Percentiles rank a stretch among this genome's conserved stretches.
Evolutionary conservation across 2,797 vertebrate genomes (phyloP).

Genomic region (Gobio occitaniae): DNA sequence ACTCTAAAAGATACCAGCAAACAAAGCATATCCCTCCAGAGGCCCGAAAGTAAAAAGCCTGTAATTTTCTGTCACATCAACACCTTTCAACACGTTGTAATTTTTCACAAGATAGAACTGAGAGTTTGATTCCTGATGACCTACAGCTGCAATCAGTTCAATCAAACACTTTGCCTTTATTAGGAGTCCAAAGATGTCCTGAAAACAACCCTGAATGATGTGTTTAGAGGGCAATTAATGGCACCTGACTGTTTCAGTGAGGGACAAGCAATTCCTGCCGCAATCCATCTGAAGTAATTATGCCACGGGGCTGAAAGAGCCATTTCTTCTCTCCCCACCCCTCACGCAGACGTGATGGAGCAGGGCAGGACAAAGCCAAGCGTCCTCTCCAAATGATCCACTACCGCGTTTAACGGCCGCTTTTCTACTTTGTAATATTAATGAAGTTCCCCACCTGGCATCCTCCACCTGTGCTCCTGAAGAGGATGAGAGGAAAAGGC

Average conservation of each 20-base stretch:
- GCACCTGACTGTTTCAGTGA: conserved; percentile 77
- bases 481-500: conserved; percentile 12
- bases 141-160: conserved; percentile 74
- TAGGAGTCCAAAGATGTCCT: conserved; percentile 75
- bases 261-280: conserved; percentile 76
- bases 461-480: conserved; percentile 34
- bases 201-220: conserved; percentile 70
- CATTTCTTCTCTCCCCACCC: conserved; percentile 51
- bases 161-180: conserved; percentile 72
- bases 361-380: conserved; percentile 70
- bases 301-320: conserved; percentile 68
- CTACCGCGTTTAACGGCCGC: conserved; percentile 68
- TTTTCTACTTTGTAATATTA: conserved; percentile 63
- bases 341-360: conserved; percentile 73
- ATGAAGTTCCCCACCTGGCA: conserved; percentile 62
- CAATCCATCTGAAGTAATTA: conserved; percentile 81
- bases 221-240: conserved; percentile 71
- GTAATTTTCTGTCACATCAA: conserved; percentile 33
- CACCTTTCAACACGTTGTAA: conserved; percentile 28
- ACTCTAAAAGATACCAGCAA: background rate
- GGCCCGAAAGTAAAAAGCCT: background rate
- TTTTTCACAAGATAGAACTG: conserved; percentile 40
- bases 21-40: conserved; percentile 1
- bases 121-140: conserved; percentile 57
- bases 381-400: conserved; percentile 73